Percentiles rank a stretch among this genome's conserved stretches.
These are phyloP conservation scores for Synanthedon tipuliformis DNA, from an alignment of 2,888 invertebrate species.

Conservation along the genomic window DNA sequence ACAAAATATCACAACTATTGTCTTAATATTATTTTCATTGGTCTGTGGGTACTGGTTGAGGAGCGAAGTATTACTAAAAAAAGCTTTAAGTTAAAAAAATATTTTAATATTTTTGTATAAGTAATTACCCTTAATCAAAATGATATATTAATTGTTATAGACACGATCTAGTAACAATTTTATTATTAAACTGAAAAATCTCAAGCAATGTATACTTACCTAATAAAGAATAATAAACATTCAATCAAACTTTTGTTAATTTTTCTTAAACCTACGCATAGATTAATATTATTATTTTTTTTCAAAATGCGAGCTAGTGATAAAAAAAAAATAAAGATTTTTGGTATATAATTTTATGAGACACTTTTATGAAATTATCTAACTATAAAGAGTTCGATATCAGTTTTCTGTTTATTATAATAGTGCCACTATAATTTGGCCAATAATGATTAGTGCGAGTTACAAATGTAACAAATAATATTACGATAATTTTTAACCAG, in stretches of 20 bases:
- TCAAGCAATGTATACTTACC: not conserved
- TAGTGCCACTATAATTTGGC: no score
- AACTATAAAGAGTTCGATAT: not conserved
- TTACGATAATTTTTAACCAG: no score
- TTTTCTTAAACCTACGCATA: not conserved
- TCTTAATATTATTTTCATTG: conserved; percentile 7
- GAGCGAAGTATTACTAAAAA: no score
- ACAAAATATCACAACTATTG: conserved; percentile 9
- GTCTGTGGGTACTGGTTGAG: conserved; percentile 7
- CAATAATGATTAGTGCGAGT: no score
- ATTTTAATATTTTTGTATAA: no score
- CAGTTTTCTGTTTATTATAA: no score
- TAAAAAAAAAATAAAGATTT: not conserved
- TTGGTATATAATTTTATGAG: not conserved
- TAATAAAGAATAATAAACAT: not conserved
- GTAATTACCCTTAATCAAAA: no score
- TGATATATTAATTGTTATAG: no score
- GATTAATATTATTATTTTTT: no score
- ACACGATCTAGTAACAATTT: no score
- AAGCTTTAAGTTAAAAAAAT: no score
- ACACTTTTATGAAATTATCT: not conserved
- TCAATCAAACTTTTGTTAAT: not conserved
- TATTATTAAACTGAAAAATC: not conserved
- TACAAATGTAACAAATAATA: no score
- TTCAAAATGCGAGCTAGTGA: not conserved